Base-by-base conservation (phyloP, 2,797 vertebrate species). In the Syncerus caffer region DNA sequence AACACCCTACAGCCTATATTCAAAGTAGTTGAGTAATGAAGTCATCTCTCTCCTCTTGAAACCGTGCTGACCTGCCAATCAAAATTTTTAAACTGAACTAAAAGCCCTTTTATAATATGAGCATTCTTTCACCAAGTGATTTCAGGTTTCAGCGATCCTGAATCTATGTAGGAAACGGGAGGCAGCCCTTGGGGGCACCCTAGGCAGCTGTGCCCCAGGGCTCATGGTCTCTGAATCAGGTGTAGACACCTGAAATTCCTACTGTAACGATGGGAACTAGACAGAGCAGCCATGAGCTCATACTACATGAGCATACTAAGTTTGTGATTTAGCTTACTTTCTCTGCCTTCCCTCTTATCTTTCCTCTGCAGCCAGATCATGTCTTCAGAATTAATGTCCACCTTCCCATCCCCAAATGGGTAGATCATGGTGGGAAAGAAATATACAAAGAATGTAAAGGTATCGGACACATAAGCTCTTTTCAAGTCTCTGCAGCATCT, bases 31-130 rank as follows among this genome's bases (percentile, higher is more conserved):
- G 71, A 84, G 50, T 45, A n/a, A 42, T 21, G 34, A 50, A 31
- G 12, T 91, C 67, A 29, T 87, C 71, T 86, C 90, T 93, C 50
- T 74, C 85, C 42, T 79, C 53, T 82, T 50, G 58, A 87, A 93
- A 84, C 83, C 19, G 11, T 85, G 47, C 91, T 93, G 93, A 42
- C 89, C 60, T 79, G 92, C 78, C 84, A 95, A 34, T 89, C 85
- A 87, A 96, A 90, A 57, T 14, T 3, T 90, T n/a, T 53, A 82
- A 93, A 76, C 45, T 64, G 31, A 97, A 76, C 51, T 27, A 31
- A 95, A 94, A 79, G n/a, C 89, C 92, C 38, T 94, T 88, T 62
- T 38, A 57, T 76, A 89, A 90, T 76, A 64, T 9, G 84, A 90
- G 45, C 86, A n/a, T 87, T 86, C 25, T 16, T 79, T 91, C 91